Evolutionary conservation across 2,888 invertebrate species (phyloP), one percentile per base, ranked within the genome.

Genomic region (Julus scandinavius): DNA sequence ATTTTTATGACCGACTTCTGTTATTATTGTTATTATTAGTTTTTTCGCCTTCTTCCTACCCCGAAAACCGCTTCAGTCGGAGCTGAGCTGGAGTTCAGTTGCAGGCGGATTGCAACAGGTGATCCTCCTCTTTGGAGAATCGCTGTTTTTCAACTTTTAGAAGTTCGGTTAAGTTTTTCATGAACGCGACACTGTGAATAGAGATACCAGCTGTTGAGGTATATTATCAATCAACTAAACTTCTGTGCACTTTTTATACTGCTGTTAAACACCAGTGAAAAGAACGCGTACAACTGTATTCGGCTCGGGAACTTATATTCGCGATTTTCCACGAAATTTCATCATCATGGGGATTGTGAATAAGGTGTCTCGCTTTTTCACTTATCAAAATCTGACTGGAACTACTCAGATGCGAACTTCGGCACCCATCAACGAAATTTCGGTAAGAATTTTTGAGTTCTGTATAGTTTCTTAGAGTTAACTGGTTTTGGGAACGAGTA

Each of bases 341-440:
- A n/a, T n/a, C n/a, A n/a, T n/a, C n/a, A 86, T 86, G 86, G 86
- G 86, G 29, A 45, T 86, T 40, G 20, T 86, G 41, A 86, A 86
- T 38, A 86, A 45, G 41, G 86, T 86, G 29, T 38, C 45, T 11
- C 29, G 86, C 9, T 86, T 86, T 45, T 86, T 86, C n/a, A 86
- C 41, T n/a, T 86, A 86, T 40, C 86, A 86, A n/a, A 40, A 86
- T 86, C 45, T 86, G 45, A 20, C 45, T 13, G 86, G 86, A 49
- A 86, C 40, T 45, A 45, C 20, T 9, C 45, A 49, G 49, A 83
- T 29, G 54, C 54, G 54, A 15, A 54, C 54, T 83, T 38, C 40
- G 6, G 29, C 86, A 29, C 41, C 20, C 9, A 86, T 86, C 86
- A 86, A 86, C 86, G 86, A 86, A 40, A 86, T 86, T 86, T 86